Percentiles rank a stretch among this genome's conserved stretches.
Evolutionary conservation across 2,113 vertebrate species (phyloP).

Genomic region (Lagopus leucura): DNA sequence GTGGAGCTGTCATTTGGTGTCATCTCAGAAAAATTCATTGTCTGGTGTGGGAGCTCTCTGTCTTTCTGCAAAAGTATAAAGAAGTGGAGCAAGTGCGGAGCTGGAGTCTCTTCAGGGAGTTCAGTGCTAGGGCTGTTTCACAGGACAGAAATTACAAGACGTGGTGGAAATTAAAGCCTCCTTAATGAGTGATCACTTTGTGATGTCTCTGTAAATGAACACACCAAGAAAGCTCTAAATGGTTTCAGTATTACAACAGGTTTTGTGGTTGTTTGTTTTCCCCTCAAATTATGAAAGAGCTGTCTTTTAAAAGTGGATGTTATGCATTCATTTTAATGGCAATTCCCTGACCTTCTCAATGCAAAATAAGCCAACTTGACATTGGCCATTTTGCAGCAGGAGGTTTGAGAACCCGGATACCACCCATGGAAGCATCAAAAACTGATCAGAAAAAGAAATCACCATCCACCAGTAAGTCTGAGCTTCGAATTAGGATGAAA

Average conservation of each 20-base stretch:
- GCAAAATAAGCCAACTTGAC: background rate
- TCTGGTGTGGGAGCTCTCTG: background rate
- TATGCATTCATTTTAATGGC: background rate
- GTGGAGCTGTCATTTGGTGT: background rate
- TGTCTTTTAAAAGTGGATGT: background rate
- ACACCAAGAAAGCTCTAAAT: background rate
- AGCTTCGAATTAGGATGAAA: background rate
- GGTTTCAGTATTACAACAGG: background rate
- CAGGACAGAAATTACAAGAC: background rate
- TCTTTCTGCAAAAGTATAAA: slow-evolving; percentile 39
- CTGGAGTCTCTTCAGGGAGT: background rate
- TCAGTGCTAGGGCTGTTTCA: background rate
- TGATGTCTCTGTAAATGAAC: background rate
- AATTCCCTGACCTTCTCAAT: background rate
- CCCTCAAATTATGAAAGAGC: background rate
- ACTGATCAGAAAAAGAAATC: background rate
- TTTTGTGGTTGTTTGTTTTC: background rate
- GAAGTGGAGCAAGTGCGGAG: background rate
- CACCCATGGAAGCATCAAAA: background rate
- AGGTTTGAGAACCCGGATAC: background rate
- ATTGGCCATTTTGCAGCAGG: background rate
- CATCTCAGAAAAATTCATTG: slow-evolving; percentile 11
- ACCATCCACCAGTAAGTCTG: background rate
- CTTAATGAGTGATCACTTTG: background rate
- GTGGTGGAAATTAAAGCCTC: background rate